Evolutionary conservation across 2,113 vertebrate genomes (phyloP).

Genomic region (Pelodiscus sinensis): DNA sequence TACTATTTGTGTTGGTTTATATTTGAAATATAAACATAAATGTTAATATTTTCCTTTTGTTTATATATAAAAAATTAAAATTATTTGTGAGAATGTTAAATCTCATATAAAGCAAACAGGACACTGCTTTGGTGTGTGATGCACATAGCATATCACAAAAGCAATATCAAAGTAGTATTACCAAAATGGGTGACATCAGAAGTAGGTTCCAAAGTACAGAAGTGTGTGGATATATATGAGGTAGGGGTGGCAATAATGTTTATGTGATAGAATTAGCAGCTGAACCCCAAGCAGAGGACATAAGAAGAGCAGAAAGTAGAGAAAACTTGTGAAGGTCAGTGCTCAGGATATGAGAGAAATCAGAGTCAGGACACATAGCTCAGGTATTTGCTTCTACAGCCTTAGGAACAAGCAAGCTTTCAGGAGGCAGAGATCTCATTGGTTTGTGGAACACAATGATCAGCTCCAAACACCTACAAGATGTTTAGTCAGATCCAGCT

Average conservation of each 20-base stretch:
- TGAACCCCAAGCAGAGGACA: background rate
- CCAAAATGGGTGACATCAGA: background rate
- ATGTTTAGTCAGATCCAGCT: background rate
- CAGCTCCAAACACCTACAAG: background rate
- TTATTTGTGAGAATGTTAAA: background rate
- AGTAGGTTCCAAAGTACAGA: background rate
- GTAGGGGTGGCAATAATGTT: background rate
- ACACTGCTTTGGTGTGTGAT: background rate
- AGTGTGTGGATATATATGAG: background rate
- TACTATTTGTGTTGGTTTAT: background rate
- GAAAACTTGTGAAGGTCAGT: background rate
- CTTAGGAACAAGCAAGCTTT: background rate
- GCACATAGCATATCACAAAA: background rate
- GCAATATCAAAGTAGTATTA: background rate
- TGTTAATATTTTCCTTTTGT: background rate
- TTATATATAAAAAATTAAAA: background rate
- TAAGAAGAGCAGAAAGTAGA: background rate
- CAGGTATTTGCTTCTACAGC: background rate
- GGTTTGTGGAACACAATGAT: background rate
- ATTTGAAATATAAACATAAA: background rate
- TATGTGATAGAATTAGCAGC: background rate
- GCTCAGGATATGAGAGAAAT: background rate
- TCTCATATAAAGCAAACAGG: background rate
- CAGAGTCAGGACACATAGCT: background rate
- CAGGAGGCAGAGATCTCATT: background rate